These are phyloP conservation scores for Spea hammondii DNA, from an alignment of 2,797 vertebrate species.

Conservation along the genomic window DNA sequence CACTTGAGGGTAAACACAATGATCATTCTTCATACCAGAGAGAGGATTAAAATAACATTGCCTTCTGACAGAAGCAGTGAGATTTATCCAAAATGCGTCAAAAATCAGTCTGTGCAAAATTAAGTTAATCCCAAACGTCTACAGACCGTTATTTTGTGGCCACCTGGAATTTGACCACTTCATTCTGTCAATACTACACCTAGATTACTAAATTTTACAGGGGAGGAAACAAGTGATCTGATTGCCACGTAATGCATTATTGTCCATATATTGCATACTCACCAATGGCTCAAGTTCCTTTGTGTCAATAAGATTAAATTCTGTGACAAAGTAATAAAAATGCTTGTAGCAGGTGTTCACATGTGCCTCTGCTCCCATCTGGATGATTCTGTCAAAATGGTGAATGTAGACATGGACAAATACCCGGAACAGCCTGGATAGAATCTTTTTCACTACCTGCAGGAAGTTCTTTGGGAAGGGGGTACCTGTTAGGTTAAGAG, in stretches of 20 bases:
- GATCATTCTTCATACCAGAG: too few species aligned
- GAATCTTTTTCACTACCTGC: conserved; percentile 93
- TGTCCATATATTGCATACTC: conserved; percentile 58
- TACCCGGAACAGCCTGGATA: conserved; percentile 93
- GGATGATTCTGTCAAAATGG: conserved; percentile 92
- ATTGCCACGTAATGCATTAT: background rate
- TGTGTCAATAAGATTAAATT: conserved; percentile 93
- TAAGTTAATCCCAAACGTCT: too few species aligned
- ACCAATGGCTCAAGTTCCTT: conserved; percentile 98
- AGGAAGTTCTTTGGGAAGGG: conserved; percentile 97
- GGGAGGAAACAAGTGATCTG: too few species aligned
- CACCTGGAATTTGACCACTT: too few species aligned
- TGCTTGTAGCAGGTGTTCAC: conserved; percentile 99
- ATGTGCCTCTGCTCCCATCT: conserved; percentile 95
- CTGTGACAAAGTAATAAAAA: conserved; percentile 94
- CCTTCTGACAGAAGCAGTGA: too few species aligned
- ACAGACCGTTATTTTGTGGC: too few species aligned
- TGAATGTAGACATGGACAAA: conserved; percentile 99
- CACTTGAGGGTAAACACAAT: too few species aligned
- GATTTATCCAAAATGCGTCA: too few species aligned
- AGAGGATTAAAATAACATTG: too few species aligned
- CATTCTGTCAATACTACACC: background rate
- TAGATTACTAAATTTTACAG: background rate
- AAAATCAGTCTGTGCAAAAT: too few species aligned
- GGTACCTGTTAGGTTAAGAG: conserved; percentile 73